Evolutionary conservation across 2,888 invertebrate genomes (phyloP).

Genomic region (Drosophila rellima): DNA sequence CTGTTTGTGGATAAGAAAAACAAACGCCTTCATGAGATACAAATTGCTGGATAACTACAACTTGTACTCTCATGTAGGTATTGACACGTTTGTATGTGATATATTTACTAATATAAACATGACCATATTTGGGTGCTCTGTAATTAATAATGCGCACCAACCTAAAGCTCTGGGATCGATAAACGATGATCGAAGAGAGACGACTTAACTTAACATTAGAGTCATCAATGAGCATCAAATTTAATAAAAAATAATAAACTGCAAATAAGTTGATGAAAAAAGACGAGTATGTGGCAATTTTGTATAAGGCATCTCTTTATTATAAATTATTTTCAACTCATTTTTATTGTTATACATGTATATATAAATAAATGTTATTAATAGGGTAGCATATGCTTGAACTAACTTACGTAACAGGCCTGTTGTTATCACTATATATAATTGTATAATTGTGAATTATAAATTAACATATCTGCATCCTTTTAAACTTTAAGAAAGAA

Average conservation of each 20-base stretch:
- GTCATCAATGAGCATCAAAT: conserved; percentile 30
- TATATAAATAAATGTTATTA: neutral
- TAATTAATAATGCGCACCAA: conserved; percentile 48
- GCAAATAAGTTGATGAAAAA: conserved; percentile 18
- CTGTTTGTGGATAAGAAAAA: conserved; percentile 24
- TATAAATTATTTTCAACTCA: conserved; percentile 1
- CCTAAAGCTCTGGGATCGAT: conserved; percentile 1
- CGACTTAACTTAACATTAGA: conserved; percentile 32
- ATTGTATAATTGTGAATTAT: neutral
- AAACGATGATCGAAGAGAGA: conserved; percentile 27
- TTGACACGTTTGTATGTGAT: conserved; percentile 17
- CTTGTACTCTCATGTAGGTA: conserved; percentile 3
- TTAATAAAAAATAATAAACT: conserved; percentile 20
- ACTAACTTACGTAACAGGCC: neutral
- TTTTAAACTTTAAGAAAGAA: too few species aligned
- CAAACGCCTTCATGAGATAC: conserved; percentile 49
- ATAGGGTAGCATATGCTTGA: neutral
- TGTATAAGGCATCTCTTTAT: conserved; percentile 5
- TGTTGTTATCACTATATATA: too few species aligned
- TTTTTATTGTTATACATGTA: neutral
- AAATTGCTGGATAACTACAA: conserved; percentile 23
- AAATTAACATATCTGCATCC: neutral
- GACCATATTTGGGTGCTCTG: conserved; percentile 40
- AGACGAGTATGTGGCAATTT: neutral
- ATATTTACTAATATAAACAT: conserved; percentile 14